phyloP scores from a whole-genome alignment of 2,888 invertebrate species.

The Sinopyrophorus schimmeli region DNA sequence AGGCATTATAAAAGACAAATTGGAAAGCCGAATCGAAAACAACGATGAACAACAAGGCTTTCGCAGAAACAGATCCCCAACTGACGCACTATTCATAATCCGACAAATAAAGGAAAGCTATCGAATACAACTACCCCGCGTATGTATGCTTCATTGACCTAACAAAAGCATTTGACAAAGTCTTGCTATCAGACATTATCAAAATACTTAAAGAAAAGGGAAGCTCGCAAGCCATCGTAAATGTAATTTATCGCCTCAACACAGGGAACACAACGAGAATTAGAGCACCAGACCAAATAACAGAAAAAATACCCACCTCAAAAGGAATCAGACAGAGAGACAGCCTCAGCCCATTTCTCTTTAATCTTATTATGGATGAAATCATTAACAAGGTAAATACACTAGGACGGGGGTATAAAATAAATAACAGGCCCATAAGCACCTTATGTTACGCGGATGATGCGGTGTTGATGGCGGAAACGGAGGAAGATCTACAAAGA shows the following conservation, averaged over 20 bases:
- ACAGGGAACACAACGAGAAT: constrained; percentile 2
- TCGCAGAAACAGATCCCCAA: background rate
- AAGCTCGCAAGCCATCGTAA: constrained; percentile 1
- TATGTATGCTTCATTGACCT: background rate
- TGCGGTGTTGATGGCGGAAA: constrained; percentile 2
- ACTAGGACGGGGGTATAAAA: background rate
- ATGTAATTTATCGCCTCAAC: background rate
- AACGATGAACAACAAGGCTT: background rate
- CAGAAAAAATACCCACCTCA: too few species aligned
- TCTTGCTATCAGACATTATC: constrained; percentile 4
- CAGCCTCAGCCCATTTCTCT: too few species aligned
- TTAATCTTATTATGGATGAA: constrained; percentile 4
- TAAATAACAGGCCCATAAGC: constrained; percentile 3
- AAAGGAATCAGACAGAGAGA: too few species aligned
- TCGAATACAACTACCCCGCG: constrained; percentile 1
- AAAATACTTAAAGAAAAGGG: constrained; percentile 4
- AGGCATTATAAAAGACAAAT: constrained; percentile 1
- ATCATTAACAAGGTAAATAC: constrained; percentile 5
- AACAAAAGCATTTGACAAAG: constrained; percentile 1
- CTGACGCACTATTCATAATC: constrained; percentile 1
- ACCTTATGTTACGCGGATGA: constrained; percentile 1
- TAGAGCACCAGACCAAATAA: constrained; percentile 1
- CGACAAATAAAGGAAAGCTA: constrained; percentile 1
- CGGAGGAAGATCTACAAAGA: constrained; percentile 1
- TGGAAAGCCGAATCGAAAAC: constrained; percentile 3